Conservation (phyloP, 2,888 invertebrate genomes). For the Omphaloscelis lunosa region DNA sequence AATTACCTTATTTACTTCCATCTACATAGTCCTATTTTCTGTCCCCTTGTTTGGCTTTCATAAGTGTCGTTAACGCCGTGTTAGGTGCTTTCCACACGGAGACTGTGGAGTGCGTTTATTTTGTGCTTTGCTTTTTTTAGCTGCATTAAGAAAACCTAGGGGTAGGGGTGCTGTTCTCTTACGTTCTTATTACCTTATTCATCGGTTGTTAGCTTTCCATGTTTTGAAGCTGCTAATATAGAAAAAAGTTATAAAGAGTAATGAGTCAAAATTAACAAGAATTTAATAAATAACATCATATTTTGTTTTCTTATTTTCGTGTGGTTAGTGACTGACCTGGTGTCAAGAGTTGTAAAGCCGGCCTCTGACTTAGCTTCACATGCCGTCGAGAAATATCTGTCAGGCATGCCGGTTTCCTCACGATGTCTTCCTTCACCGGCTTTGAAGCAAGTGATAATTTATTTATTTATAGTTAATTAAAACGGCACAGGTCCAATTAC, state of each 20-base stretch:
- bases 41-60: conserved; percentile 75
- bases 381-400: too few relatives aligned
- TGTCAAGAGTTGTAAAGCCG: too few relatives aligned
- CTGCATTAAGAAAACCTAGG: neutral
- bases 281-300: neutral
- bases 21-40: conserved; percentile 69
- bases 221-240: neutral
- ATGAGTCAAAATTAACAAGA: neutral
- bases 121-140: conserved; percentile 3
- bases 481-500: too few relatives aligned
- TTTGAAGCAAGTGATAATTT: too few relatives aligned
- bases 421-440: too few relatives aligned
- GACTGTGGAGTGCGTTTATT: conserved; percentile 22
- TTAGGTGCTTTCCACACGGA: conserved; percentile 61
- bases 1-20: conserved; percentile 78
- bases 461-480: too few relatives aligned
- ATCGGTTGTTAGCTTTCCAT: neutral
- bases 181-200: neutral
- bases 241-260: neutral
- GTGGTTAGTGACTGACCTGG: too few relatives aligned
- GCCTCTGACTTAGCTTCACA: too few relatives aligned
- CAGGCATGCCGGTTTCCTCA: too few relatives aligned
- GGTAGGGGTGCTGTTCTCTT: too few relatives aligned
- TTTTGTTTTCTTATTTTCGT: neutral
- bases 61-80: conserved; percentile 73